A percentile compares a stretch with the other conserved stretches of the same genome.
These are phyloP conservation scores for Jordanella pulchra DNA, from an alignment of 2,797 vertebrate genomes.

Conservation along the genomic window DNA sequence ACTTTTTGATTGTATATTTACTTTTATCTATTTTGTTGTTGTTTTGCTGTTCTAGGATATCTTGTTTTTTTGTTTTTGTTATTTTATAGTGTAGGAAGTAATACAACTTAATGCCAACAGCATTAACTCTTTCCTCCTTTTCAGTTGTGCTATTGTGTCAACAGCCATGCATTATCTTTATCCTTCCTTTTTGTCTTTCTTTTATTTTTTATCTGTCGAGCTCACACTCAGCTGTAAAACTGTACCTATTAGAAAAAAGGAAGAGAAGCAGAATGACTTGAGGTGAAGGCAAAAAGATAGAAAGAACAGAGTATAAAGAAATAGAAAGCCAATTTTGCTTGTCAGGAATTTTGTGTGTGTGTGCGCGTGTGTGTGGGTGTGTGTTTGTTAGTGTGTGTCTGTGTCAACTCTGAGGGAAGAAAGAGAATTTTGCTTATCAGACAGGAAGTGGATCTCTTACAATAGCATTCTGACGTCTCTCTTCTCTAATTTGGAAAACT, in stretches of 20 bases:
- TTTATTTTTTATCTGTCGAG: constrained; percentile 53
- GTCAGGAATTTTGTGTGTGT: constrained; percentile 65
- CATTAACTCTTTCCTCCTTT: constrained; percentile 18
- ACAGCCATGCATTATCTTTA: constrained; percentile 5
- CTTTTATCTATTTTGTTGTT: background rate
- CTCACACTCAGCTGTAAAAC: constrained; percentile 58
- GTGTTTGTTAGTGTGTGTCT: constrained; percentile 10
- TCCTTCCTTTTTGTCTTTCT: constrained; percentile 30
- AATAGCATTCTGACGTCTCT: constrained; percentile 76
- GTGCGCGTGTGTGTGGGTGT: constrained; percentile 18
- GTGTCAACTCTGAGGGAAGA: constrained; percentile 21
- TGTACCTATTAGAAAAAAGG: constrained; percentile 64
- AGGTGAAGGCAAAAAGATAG: constrained; percentile 46
- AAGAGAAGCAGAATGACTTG: constrained; percentile 56
- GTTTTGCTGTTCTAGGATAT: background rate
- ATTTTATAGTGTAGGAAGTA: background rate
- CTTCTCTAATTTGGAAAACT: constrained; percentile 77
- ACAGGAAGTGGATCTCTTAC: constrained; percentile 82
- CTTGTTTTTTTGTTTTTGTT: background rate
- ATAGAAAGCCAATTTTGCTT: constrained; percentile 66
- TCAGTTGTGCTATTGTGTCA: constrained; percentile 21
- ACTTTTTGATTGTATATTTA: background rate
- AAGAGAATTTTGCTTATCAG: constrained; percentile 80
- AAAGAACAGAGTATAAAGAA: constrained; percentile 49
- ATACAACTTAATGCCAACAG: background rate